phyloP scores from a whole-genome alignment of 2,888 invertebrate genomes.

The Antheraea assamensis region DNA sequence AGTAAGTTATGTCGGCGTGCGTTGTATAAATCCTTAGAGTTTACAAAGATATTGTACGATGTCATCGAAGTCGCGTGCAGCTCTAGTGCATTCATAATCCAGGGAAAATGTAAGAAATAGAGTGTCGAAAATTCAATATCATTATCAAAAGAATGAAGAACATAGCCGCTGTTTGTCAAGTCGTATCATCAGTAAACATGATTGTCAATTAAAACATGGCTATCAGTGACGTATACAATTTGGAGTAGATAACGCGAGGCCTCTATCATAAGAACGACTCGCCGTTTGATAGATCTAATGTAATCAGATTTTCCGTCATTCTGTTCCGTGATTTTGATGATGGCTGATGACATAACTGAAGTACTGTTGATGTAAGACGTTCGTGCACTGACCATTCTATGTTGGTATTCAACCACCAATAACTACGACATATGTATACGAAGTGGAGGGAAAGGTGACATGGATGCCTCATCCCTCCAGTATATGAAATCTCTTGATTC shows the following conservation, averaged over 20 bases:
- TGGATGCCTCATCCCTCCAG: too few relatives aligned
- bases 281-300: slow-evolving; percentile 15
- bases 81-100: background rate
- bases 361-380: too few relatives aligned
- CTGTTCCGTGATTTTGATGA: background rate
- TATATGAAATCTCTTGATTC: too few relatives aligned
- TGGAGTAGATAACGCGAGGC: slow-evolving; percentile 25
- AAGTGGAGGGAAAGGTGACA: too few relatives aligned
- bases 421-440: too few relatives aligned
- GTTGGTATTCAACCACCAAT: too few relatives aligned
- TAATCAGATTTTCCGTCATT: background rate
- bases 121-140: background rate
- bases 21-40: background rate
- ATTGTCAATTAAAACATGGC: slow-evolving; percentile 31
- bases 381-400: too few relatives aligned
- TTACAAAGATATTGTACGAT: too few relatives aligned
- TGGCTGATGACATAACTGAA: background rate
- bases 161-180: background rate
- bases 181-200: slow-evolving; percentile 31
- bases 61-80: background rate
- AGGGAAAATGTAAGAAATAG: background rate
- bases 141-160: background rate
- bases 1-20: too few relatives aligned
- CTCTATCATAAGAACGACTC: slow-evolving; percentile 14
- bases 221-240: slow-evolving; percentile 28